Evolutionary conservation across 2,888 invertebrate species (phyloP).

Genomic region (Cheilosia pagana): DNA sequence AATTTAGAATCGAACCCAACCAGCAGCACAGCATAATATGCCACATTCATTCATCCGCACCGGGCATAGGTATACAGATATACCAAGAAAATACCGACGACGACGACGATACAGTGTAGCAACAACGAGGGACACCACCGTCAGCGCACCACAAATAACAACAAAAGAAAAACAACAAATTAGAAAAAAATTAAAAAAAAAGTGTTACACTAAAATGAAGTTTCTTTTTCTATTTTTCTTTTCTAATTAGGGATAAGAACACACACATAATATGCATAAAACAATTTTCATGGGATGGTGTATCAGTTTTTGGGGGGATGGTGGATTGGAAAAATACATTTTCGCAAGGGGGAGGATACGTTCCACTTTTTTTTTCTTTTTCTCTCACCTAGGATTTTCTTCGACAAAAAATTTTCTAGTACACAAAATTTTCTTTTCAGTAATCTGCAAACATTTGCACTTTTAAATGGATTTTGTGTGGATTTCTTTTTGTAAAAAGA

Average conservation of each 20-base stretch:
- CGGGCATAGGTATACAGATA: conserved; percentile 20
- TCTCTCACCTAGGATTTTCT: conserved; percentile 46
- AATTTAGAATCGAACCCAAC: conserved; percentile 73
- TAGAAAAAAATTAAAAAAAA: conserved; percentile 39
- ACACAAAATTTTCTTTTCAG: conserved; percentile 20
- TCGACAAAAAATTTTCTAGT: neutral
- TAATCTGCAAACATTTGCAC: conserved; percentile 32
- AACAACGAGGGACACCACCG: conserved; percentile 32
- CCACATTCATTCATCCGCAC: conserved; percentile 66
- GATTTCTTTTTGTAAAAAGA: conserved; percentile 17
- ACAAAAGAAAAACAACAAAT: conserved; percentile 53
- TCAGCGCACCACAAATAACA: conserved; percentile 31
- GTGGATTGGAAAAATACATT: conserved; percentile 35
- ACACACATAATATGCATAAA: conserved; percentile 33
- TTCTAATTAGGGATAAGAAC: conserved; percentile 71
- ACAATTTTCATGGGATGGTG: conserved; percentile 49
- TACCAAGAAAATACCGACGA: conserved; percentile 47
- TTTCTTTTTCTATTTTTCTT: conserved; percentile 44
- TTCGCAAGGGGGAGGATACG: conserved; percentile 74
- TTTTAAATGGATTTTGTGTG: neutral
- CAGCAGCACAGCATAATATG: conserved; percentile 30
- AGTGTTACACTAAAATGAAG: conserved; percentile 40
- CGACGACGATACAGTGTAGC: conserved; percentile 16
- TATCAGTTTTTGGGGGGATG: conserved; percentile 33
- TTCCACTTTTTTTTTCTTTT: conserved; percentile 63